Conservation (phyloP, 53 echinoderm and acorn worm species). For the Luidia sarsii region DNA sequence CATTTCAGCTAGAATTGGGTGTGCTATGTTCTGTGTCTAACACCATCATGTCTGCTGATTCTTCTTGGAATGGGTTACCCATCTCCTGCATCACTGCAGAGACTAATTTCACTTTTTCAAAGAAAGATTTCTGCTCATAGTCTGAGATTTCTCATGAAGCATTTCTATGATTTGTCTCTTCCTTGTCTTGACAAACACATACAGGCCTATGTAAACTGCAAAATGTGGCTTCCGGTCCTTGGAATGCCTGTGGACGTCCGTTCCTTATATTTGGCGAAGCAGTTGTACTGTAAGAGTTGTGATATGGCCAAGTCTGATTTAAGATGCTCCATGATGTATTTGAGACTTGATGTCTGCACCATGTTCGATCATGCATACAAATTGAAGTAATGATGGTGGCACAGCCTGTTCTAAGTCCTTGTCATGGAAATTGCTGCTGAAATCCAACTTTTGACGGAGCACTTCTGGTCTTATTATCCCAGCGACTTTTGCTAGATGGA, state of each 20-base stretch:
- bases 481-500: constrained; percentile 58
- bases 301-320: constrained; percentile 30
- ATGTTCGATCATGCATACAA: constrained; percentile 51
- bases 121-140: constrained; percentile 15
- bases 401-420: constrained; percentile 4
- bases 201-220: constrained; percentile 37
- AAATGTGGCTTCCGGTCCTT: constrained; percentile 42
- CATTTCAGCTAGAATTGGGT: constrained; percentile 24
- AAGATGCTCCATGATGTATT: constrained; percentile 25
- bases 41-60: constrained; percentile 15
- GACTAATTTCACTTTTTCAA: constrained; percentile 1
- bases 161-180: constrained; percentile 1
- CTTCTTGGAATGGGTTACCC: constrained; percentile 46
- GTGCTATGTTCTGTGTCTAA: constrained; percentile 38
- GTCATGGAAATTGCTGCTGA: constrained; percentile 13
- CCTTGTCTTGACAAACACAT: constrained; percentile 49
- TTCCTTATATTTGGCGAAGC: constrained; percentile 17
- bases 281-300: constrained; percentile 34
- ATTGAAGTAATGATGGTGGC: constrained; percentile 18
- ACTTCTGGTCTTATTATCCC: constrained; percentile 36
- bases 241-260: constrained; percentile 6
- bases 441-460: constrained; percentile 3
- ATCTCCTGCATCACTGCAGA: constrained; percentile 2
- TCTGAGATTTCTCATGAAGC: background rate
- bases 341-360: constrained; percentile 47